Evolutionary conservation across 1,140 invertebrate species (phyloP).

Genomic region (Panulirus ornatus): DNA sequence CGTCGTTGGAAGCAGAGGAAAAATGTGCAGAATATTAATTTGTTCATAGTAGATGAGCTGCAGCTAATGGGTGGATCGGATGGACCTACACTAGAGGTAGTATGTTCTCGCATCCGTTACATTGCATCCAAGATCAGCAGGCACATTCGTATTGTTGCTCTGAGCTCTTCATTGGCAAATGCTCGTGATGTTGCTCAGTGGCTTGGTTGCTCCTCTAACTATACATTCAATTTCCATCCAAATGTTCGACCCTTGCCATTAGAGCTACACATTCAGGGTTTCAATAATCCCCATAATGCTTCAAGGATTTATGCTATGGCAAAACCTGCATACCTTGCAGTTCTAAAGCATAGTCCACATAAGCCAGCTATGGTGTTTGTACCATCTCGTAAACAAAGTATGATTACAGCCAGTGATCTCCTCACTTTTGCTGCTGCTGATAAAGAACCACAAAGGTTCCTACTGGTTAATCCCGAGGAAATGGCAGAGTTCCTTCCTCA

Average conservation of each 20-base stretch:
- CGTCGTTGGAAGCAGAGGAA: constrained; percentile 99
- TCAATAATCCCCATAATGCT: constrained; percentile 98
- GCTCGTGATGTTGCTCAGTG: constrained; percentile 97
- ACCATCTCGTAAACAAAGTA: constrained; percentile 94
- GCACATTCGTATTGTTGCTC: constrained; percentile 95
- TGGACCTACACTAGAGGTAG: constrained; percentile 96
- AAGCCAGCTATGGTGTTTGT: constrained; percentile 98
- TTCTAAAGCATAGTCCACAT: constrained; percentile 90
- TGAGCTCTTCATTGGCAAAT: constrained; percentile 96
- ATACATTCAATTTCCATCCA: constrained; percentile 99
- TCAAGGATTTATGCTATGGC: constrained; percentile 97
- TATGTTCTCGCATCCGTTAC: constrained; percentile 92
- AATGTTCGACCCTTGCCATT: constrained; percentile 96
- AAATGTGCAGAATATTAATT: constrained; percentile 97
- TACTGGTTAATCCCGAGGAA: constrained; percentile 91
- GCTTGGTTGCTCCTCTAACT: constrained; percentile 95
- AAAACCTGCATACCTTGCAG: constrained; percentile 97
- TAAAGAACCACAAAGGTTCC: constrained; percentile 89
- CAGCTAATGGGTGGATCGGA: constrained; percentile 91
- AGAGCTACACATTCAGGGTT: constrained; percentile 96
- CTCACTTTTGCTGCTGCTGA: constrained; percentile 95
- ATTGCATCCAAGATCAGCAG: constrained; percentile 97
- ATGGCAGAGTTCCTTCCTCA: constrained; percentile 92
- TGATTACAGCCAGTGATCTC: constrained; percentile 96
- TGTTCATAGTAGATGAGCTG: constrained; percentile 99